Percentiles rank a stretch among this genome's conserved stretches.
phyloP scores from a whole-genome alignment of 2,113 vertebrate species.

The Charadrius vociferus region DNA sequence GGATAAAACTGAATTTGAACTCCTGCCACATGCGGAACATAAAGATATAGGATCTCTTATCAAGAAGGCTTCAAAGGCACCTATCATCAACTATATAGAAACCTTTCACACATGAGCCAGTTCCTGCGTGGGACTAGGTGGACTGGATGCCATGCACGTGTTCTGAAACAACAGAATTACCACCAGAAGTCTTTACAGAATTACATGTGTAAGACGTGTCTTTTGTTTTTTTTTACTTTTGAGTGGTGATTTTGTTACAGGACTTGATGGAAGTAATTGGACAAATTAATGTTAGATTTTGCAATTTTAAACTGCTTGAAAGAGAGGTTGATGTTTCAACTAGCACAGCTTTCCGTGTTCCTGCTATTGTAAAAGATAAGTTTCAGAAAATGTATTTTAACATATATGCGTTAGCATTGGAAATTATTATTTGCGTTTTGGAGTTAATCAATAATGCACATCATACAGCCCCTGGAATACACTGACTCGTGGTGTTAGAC shows the following conservation, averaged over 20 bases:
- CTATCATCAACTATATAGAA: not conserved
- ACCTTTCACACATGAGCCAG: not conserved
- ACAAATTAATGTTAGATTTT: not conserved
- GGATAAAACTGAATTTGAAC: not conserved
- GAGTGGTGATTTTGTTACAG: not conserved
- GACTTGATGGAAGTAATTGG: not conserved
- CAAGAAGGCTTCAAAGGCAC: not conserved
- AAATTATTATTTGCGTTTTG: not conserved
- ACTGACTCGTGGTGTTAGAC: not conserved
- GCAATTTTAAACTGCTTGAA: not conserved
- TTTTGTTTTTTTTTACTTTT: not conserved
- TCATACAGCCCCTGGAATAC: not conserved
- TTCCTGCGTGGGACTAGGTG: not conserved
- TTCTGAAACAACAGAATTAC: not conserved
- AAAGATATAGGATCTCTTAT: not conserved
- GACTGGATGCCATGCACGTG: not conserved
- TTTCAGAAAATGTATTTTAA: not conserved
- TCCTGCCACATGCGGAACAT: not conserved
- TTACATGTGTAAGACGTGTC: not conserved
- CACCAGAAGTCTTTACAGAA: not conserved
- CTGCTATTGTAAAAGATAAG: not conserved
- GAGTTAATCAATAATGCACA: not conserved
- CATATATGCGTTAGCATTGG: not conserved
- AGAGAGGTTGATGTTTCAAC: not conserved
- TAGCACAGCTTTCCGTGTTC: not conserved